These are phyloP conservation scores for Mystacides longicornis DNA, from an alignment of 2,888 invertebrate genomes.

Conservation along the genomic window DNA sequence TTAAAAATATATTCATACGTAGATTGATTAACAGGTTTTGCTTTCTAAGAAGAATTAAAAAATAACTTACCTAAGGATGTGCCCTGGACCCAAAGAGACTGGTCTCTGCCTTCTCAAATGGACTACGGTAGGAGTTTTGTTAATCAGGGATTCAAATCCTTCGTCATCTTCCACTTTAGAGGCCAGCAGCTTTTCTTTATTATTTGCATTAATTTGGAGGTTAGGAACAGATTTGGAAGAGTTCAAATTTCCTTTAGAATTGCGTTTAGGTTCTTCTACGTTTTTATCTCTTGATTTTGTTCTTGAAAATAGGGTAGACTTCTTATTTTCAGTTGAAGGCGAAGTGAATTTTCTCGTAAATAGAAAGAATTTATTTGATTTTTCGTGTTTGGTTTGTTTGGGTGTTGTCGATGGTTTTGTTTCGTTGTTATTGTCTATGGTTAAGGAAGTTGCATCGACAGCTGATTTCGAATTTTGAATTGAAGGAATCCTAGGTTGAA, in stretches of 20 bases:
- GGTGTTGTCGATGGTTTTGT: background rate
- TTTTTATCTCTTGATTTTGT: slow-evolving; percentile 10
- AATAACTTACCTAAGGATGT: background rate
- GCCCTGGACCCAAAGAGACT: background rate
- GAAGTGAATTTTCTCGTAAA: slow-evolving; percentile 4
- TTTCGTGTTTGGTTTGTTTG: slow-evolving; percentile 5
- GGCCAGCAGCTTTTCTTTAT: slow-evolving; percentile 20
- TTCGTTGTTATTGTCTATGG: too few relatives aligned
- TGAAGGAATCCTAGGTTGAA: too few relatives aligned
- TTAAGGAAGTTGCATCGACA: too few relatives aligned
- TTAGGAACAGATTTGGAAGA: slow-evolving; percentile 17
- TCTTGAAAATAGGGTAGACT: background rate
- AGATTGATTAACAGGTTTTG: too few relatives aligned
- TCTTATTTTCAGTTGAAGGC: slow-evolving; percentile 9
- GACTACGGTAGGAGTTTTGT: background rate
- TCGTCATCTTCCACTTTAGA: slow-evolving; percentile 5
- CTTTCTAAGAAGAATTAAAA: too few relatives aligned
- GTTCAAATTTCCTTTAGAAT: too few relatives aligned
- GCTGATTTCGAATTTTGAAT: too few relatives aligned
- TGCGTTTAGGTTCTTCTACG: background rate
- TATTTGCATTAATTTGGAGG: slow-evolving; percentile 12
- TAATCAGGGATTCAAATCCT: background rate
- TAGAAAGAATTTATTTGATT: slow-evolving; percentile 8
- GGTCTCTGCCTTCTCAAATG: background rate
- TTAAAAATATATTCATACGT: too few relatives aligned